Evolutionary conservation across 1,140 invertebrate genomes (phyloP), one percentile per base, ranked within the genome.

Genomic region (Epicauta chinensis): DNA sequence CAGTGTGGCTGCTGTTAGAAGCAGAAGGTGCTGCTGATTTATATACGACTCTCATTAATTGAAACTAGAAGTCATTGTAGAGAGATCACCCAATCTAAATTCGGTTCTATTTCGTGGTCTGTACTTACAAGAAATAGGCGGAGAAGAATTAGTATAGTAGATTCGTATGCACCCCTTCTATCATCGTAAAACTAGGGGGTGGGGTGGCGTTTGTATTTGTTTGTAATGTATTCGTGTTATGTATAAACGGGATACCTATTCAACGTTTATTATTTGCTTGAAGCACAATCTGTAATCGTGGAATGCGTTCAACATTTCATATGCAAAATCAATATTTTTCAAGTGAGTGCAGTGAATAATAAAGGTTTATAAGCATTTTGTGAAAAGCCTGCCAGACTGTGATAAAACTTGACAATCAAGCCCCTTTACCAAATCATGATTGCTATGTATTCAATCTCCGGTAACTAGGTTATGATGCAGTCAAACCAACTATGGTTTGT

Each of bases 291-390:
- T 47, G 42, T 38, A 51, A 47, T 51, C 44, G 48, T n/a, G 23
- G 39, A 56, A 56, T 51, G 46, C 46, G 34, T 45, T 49, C 34
- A 45, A 47, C 49, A 63, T 63, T n/a, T 61, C 61, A 63, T 55
- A 59, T 61, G 61, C 59, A 61, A 61, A 63, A 63, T 63, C 56
- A 60, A 63, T 63, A 63, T 61, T 63, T 63, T 63, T 54, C 51
- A 61, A 52, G 36, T n/a, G n/a, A 23, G 23, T 59, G 53, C 53
- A 49, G 51, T 45, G 52, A 53, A 55, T 58, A 60, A 60, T 62
- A 62, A 59, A 56, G 53, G 35, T 43, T n/a, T 51, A 49, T 51
- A 49, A 40, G 48, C 53, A 43, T 32, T n/a, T 23, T 36, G 49
- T 39, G 34, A 38, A 48, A 51, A 46, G 53, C 23, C 60, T 55